Percentiles rank a stretch among this genome's conserved stretches.
Evolutionary conservation across 2,113 vertebrate genomes (phyloP).

Genomic region (Lepidothrix coronata): DNA sequence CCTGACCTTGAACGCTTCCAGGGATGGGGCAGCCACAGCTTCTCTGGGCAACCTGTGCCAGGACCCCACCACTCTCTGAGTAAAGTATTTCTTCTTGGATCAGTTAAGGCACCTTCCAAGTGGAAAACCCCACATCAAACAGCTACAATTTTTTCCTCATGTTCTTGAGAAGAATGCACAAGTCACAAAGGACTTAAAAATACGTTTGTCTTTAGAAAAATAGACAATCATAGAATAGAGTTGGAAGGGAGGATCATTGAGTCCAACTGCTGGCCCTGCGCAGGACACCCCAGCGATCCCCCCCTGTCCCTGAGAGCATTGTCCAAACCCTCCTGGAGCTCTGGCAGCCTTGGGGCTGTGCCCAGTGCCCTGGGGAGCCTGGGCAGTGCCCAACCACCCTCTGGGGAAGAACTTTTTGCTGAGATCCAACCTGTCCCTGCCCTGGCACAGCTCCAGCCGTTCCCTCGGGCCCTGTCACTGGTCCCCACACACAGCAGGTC

Average conservation of each 20-base stretch:
- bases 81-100: not conserved
- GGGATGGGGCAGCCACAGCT: not conserved
- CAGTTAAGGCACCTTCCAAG: not conserved
- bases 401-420: not conserved
- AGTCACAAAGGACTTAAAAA: not conserved
- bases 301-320: not conserved
- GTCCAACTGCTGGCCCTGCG: not conserved
- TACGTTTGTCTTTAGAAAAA: not conserved
- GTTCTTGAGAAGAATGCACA: not conserved
- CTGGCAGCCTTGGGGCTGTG: not conserved
- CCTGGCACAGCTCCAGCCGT: not conserved
- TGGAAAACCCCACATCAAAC: not conserved
- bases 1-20: not conserved
- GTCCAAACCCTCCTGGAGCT: not conserved
- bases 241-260: not conserved
- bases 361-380: not conserved
- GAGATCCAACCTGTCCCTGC: not conserved
- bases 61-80: accelerated
- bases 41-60: not conserved
- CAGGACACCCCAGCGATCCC: not conserved
- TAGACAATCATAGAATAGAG: not conserved
- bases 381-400: not conserved
- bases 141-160: not conserved
- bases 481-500: not conserved
- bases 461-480: not conserved